Evolutionary conservation across 1,140 invertebrate species (phyloP), one percentile per base, ranked within the genome.

Genomic region (Plectus sambesii): DNA sequence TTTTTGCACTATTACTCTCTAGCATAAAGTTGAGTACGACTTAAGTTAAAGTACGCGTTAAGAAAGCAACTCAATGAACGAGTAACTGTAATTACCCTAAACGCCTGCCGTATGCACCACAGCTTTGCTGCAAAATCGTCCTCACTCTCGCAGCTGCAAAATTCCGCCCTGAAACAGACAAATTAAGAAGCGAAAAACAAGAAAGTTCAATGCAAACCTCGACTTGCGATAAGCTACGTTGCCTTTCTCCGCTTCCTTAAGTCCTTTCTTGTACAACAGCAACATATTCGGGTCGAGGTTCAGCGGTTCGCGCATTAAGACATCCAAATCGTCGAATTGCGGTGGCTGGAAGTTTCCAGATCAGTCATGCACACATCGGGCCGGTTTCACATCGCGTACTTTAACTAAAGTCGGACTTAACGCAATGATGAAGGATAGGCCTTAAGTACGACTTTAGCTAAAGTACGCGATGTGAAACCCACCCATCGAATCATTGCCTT

Each of bases 71-170:
- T 48, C 6, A 40, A 26, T 9, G 33, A 9, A 30, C 47, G 12
- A 29, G 29, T 26, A 4, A 60, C 24, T 19, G 53, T 48, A 62
- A 55, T 42, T 60, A 73, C 69, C 60, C 83, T 80, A 69, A 90
- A 86, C 25, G 86, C 87, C 43, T 83, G 74, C 33, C 90, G 77
- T 26, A 77, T 56, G 67, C 89, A 93, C 62, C 90, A 82, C 24
- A 96, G 75, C 75, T 96, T 96, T 17, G 86, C 86, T 52, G 94
- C 73, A 73, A 90, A 96, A 72, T 97, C 92, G 17, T 80, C 79
- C 69, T 92, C 87, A n/a, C 82, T 84, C 23, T 79, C 77, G 70
- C 88, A 93, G 44, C 81, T 78, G 9, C 90, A 82, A 55, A 87
- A 72, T 56, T 88, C 84, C 0, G 87, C 85, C 42, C 88, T 81